Percentiles rank a stretch among this genome's conserved stretches.
Evolutionary conservation across 2,888 invertebrate genomes (phyloP).

Genomic region (Leucania comma): DNA sequence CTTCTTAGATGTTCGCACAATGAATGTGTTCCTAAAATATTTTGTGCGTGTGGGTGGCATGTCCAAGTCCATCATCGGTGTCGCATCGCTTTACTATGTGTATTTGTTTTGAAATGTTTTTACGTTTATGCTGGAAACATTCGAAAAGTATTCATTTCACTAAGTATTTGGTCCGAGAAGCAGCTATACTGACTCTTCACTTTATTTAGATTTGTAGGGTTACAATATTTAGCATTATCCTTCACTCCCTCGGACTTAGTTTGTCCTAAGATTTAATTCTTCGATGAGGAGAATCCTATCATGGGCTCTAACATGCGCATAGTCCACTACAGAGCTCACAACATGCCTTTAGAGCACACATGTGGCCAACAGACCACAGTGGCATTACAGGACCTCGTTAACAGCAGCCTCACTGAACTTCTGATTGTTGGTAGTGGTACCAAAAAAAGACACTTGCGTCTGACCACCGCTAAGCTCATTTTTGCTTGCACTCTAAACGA

Average conservation of each 20-base stretch:
- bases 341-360: background rate
- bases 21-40: too few relatives aligned
- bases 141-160: background rate
- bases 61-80: too few relatives aligned
- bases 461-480: too few relatives aligned
- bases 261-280: background rate
- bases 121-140: too few relatives aligned
- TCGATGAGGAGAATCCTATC: background rate
- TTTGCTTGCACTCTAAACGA: too few relatives aligned
- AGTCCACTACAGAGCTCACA: background rate
- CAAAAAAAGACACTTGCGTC: too few relatives aligned
- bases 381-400: background rate
- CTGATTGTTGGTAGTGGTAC: background rate
- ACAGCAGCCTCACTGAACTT: background rate
- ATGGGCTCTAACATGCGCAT: background rate
- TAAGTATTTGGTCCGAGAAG: background rate
- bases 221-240: background rate
- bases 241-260: background rate
- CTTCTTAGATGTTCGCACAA: too few relatives aligned
- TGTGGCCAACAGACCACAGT: background rate
- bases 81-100: too few relatives aligned
- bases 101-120: too few relatives aligned
- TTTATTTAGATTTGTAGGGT: too few relatives aligned
- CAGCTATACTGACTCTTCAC: background rate
- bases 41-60: too few relatives aligned